Evolutionary conservation across 2,797 vertebrate species (phyloP).

Genomic region (Champsocephalus gunnari): DNA sequence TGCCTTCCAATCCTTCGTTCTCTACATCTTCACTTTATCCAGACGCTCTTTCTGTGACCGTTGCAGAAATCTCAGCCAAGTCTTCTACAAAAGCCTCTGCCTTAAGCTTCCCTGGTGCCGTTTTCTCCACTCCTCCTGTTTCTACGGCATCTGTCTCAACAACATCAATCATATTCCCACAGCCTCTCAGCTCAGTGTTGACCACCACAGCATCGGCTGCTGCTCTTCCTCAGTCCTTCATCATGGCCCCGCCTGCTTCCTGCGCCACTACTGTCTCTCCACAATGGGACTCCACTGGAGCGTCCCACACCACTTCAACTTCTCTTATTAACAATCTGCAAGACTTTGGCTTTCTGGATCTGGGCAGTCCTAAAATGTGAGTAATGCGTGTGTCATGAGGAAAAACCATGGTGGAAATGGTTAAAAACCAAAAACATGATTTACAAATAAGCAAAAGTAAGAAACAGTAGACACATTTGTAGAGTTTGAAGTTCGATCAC

Average conservation of each 20-base stretch:
- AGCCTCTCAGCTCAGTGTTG: conserved; percentile 14
- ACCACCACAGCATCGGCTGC: conserved; percentile 1
- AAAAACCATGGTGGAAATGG: not conserved
- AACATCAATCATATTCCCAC: conserved; percentile 29
- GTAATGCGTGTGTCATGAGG: not conserved
- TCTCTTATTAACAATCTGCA: conserved; percentile 71
- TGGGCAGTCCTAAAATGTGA: conserved; percentile 88
- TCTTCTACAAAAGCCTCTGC: conserved; percentile 28
- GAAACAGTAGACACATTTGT: too few species aligned
- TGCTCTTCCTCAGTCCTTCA: conserved; percentile 37
- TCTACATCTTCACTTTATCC: conserved; percentile 71
- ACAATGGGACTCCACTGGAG: conserved; percentile 16
- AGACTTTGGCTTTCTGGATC: conserved; percentile 86
- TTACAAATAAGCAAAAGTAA: too few species aligned
- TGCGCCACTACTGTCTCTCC: not conserved
- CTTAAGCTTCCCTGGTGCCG: conserved; percentile 12
- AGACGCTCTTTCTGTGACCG: conserved; percentile 46
- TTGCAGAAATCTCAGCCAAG: conserved; percentile 11
- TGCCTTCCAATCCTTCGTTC: conserved; percentile 68
- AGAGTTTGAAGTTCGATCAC: too few species aligned
- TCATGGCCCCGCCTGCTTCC: not conserved
- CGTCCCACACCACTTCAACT: conserved; percentile 22
- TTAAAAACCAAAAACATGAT: too few species aligned
- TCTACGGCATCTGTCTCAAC: conserved; percentile 25
- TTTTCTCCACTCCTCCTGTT: conserved; percentile 20